Conservation (phyloP, 1,140 invertebrate genomes). For the Temnothorax nylanderi region DNA sequence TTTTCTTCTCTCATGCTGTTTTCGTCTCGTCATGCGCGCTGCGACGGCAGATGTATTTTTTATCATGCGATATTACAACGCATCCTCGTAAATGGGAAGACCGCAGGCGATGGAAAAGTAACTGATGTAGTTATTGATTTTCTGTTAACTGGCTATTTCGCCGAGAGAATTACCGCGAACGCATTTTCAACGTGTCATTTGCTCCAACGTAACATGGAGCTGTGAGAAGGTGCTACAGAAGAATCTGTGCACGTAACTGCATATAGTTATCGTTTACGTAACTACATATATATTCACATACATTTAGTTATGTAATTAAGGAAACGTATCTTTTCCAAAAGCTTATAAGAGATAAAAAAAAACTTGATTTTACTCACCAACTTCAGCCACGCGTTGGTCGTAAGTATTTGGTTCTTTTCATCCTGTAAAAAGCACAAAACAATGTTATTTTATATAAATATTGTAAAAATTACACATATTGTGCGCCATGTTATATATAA, state of each 20-base stretch:
- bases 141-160: slow-evolving; percentile 51
- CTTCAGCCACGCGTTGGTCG: slow-evolving; percentile 98
- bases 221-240: slow-evolving; percentile 12
- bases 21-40: neutral
- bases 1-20: neutral
- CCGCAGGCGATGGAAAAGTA: slow-evolving; percentile 56
- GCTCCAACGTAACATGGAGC: neutral
- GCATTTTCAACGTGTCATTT: slow-evolving; percentile 53
- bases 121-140: slow-evolving; percentile 54
- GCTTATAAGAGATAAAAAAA: neutral
- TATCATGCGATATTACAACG: slow-evolving; percentile 58
- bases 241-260: neutral
- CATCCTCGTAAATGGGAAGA: slow-evolving; percentile 59
- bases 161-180: slow-evolving; percentile 45
- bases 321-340: neutral
- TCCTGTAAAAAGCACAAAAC: slow-evolving; percentile 86
- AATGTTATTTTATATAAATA: neutral
- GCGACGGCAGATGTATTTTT: slow-evolving; percentile 56
- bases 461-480: neutral
- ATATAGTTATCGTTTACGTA: neutral
- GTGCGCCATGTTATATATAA: neutral
- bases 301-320: neutral
- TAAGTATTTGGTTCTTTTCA: slow-evolving; percentile 96
- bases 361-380: slow-evolving; percentile 92
- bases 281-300: neutral